Base-by-base conservation (phyloP, 2,113 vertebrate species). In the Axis porcinus region DNA sequence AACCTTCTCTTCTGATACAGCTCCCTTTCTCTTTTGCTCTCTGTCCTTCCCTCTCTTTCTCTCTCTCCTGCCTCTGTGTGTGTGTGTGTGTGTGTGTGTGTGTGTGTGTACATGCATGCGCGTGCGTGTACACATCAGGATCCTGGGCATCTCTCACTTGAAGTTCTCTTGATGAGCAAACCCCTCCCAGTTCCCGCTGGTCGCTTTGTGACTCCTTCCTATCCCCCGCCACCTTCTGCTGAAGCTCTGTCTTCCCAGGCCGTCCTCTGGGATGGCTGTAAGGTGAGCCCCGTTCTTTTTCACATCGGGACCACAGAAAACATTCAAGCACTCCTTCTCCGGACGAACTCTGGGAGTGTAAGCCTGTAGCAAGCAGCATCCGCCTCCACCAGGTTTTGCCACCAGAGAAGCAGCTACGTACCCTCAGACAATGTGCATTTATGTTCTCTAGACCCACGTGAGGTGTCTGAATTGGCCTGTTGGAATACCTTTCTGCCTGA, bases 31-130 rank as follows among this genome's bases (percentile, higher is more conserved):
- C 52, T 28, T 33, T 33, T 13, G 6, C 30, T 70, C 43, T 11
- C 58, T 45, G 30, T 8, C 11, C 10, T 30, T 33, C 2, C 1
- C 17, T 54, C 30, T 40, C 17, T 40, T 17, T 40, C 15, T 67
- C n/a, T 89, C 16, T 30, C 19, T 19, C 40, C 16, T 81, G 43
- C 76, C 15, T 79, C 4, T 78, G 14, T 15, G 25, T 79, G 27
- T 45, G 27, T 17, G n/a, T 70, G 40, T 15, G 25, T 78, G 25
- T 7, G 4, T 47, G 25, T 76, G 12, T 33, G 5, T 7, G 23
- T 47, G 40, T 14, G 14, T 2, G 47, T 5, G 16, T 1, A 1
- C 0, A 3, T 7, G 0, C 25, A 8, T 14, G 1, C 0, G 2
- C 6, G 7, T 8, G 11, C 4, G 10, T n/a, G 50, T n/a, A 21